Conservation (phyloP, 2,113 vertebrate genomes). For the Cervus canadensis region DNA sequence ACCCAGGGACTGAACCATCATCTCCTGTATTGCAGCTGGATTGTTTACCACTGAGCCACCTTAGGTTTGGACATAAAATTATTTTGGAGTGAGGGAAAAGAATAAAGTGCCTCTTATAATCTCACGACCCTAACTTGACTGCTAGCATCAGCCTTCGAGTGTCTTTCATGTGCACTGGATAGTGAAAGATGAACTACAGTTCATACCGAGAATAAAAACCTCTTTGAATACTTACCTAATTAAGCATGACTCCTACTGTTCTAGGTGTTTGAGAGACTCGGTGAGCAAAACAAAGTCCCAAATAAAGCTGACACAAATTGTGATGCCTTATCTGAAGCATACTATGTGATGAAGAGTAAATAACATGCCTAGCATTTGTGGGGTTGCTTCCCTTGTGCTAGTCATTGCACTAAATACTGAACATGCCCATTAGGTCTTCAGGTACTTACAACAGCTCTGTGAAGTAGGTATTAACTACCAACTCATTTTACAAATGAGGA, state of each 20-base stretch:
- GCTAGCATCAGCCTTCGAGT: not conserved
- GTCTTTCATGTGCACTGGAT: not conserved
- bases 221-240: not conserved
- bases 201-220: not conserved
- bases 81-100: not conserved
- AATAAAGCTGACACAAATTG: not conserved
- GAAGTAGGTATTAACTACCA: not conserved
- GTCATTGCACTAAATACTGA: not conserved
- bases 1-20: not conserved
- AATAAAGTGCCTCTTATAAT: not conserved
- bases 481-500: not conserved
- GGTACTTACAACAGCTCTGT: not conserved
- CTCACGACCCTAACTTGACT: not conserved
- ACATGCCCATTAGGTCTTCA: not conserved
- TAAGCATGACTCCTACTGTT: not conserved
- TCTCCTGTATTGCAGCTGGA: not conserved
- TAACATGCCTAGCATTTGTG: not conserved
- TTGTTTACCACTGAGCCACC: not conserved
- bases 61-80: not conserved
- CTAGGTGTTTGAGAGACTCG: not conserved
- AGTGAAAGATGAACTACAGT: not conserved
- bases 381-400: not conserved
- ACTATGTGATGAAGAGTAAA: not conserved
- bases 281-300: not conserved
- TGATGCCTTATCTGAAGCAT: not conserved